These are phyloP conservation scores for Diuraphis noxia DNA, from an alignment of 1,140 invertebrate species.

Conservation along the genomic window DNA sequence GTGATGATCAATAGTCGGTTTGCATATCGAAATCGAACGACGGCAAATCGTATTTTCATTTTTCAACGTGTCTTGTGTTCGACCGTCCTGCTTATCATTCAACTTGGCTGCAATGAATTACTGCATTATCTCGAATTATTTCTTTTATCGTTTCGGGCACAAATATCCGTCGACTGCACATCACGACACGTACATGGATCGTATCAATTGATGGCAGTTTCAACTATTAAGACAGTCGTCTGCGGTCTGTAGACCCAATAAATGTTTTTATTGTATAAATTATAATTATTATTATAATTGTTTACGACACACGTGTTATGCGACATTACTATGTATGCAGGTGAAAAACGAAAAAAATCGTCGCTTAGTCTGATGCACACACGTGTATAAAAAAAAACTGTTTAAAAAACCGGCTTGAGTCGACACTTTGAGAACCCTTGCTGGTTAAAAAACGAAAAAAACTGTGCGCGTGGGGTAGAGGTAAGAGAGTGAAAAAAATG, in stretches of 20 bases:
- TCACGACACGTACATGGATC: neutral
- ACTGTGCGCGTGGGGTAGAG: neutral
- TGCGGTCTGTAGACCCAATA: neutral
- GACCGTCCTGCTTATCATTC: no score
- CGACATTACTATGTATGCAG: neutral
- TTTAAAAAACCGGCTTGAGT: neutral
- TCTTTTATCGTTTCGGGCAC: neutral
- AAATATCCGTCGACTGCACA: no score
- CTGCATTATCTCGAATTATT: neutral
- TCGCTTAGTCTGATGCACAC: no score
- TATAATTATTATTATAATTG: no score
- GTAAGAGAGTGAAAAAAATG: neutral
- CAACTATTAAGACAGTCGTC: neutral
- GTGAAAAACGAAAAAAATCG: neutral
- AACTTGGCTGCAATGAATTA: neutral
- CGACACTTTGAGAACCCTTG: slow-evolving; percentile 44
- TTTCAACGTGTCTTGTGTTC: neutral
- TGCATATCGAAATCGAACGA: neutral
- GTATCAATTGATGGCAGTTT: neutral
- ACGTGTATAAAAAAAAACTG: neutral
- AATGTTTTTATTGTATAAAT: no score
- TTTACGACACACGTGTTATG: no score
- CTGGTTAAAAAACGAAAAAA: slow-evolving; percentile 39
- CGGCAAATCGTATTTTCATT: neutral
- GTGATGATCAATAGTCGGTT: neutral